Evolutionary conservation across 2,113 vertebrate genomes (phyloP), one percentile per base, ranked within the genome.

Genomic region (Esox niger): DNA sequence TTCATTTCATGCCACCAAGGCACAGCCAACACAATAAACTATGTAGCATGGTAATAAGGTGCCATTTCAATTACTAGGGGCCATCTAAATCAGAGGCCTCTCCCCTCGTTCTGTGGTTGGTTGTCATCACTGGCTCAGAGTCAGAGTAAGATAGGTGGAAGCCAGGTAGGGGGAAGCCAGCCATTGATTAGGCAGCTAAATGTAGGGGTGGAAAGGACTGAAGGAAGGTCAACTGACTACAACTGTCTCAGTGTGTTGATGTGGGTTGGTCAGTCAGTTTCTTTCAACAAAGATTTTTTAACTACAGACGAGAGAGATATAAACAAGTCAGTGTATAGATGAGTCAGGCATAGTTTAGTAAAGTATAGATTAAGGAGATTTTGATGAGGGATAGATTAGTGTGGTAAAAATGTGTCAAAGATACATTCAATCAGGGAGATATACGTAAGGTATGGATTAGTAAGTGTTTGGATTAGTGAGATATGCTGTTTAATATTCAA

Each of bases 11-110:
- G 76, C 13, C 11, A 23, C 17, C 20, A 8, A 43, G 29, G 21
- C 64, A 23, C 30, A 35, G 64, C 59, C 69, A 80, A 77, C 66
- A 79, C 71, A 79, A 86, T 84, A 86, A 87, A 85, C 78, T 68
- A 84, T 47, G 46, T 74, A 62, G 68, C 60, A 70, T 68, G 76
- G 74, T 85, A 82, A 87, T 86, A 81, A 81, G 79, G 86, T 75
- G 74, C 81, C 68, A 73, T 79, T 71, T 74, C 68, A 73, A 71
- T 87, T 86, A 84, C 73, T 35, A 68, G 68, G 13, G 70, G 59
- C 57, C 73, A 70, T 79, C 73, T 81, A 86, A 87, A 89, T 86
- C 81, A 72, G 71, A 60, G 43, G 21, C 43, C 70, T 66, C 56
- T 21, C 46, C 9, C n/a, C 23, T 23, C 68, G 76, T 64, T 4